Base-by-base conservation (phyloP, 2,888 invertebrate species). In the Actias luna region DNA sequence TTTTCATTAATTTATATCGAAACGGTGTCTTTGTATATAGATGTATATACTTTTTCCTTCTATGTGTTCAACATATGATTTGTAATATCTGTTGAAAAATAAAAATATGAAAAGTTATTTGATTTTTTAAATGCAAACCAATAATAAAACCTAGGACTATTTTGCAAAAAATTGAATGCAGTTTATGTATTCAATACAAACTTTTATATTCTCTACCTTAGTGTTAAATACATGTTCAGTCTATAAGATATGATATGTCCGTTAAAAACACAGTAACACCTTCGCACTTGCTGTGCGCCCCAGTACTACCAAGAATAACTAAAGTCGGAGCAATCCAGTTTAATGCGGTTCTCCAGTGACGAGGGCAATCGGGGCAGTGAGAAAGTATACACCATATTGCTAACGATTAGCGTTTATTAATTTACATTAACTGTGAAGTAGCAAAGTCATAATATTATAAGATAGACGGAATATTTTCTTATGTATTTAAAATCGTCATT, bases 301-400 rank as follows among this genome's bases (percentile, higher is more conserved):
- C 46, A 46, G 62, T 52, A n/a, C 18, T 60, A 58, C 64, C 62
- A 42, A 67, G 64, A 67, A 67, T 67, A 67, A 55, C 63, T 64
- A 50, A 31, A 63, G 60, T 64, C 62, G 63, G 69, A 64, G 64
- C 66, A 50, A 69, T 63, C 71, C 64, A 65, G 68, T 58, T 65
- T 63, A 60, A 68, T 62, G 69, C 69, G 70, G 75, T 71, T 76
- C 59, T 58, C 50, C 60, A 65, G 61, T 63, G 68, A 60, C 66
- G 61, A 65, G 66, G 72, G 73, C 70, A 71, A 67, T 63, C 68
- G 64, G 78, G 74, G 63, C 69, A 74, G 74, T 64, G 65, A 70
- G 62, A 62, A 66, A 68, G 58, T 62, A 59, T 57, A 31, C 67
- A 55, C 22, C 69, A 35, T 50, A 70, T 59, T 74, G 59, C 31